A percentile compares a stretch with the other conserved stretches of the same genome.
These are phyloP conservation scores for Linyphia triangularis DNA, from an alignment of 2,888 invertebrate species.

Conservation along the genomic window DNA sequence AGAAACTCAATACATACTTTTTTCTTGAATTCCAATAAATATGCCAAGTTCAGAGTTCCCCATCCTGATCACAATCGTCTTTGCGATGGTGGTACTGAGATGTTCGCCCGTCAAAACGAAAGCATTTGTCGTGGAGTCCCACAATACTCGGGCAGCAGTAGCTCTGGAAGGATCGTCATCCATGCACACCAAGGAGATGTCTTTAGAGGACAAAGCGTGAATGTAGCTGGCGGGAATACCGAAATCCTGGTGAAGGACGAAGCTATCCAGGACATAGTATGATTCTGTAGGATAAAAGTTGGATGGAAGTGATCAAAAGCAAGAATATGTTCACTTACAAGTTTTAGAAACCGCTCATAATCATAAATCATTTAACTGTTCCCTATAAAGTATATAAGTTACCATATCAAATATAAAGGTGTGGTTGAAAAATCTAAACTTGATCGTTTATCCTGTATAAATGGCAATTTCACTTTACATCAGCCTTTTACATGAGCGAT, in stretches of 20 bases:
- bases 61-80: neutral
- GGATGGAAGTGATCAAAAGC: too few relatives aligned
- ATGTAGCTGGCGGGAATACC: conserved; percentile 30
- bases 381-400: too few relatives aligned
- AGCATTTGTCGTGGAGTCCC: neutral
- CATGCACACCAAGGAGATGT: conserved; percentile 25
- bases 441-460: too few relatives aligned
- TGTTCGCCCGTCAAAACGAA: neutral
- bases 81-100: neutral
- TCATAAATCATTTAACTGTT: too few relatives aligned
- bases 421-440: too few relatives aligned
- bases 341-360: too few relatives aligned
- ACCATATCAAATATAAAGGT: too few relatives aligned
- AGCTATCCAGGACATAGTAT: conserved; percentile 55
- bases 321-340: too few relatives aligned
- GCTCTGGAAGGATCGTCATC: neutral
- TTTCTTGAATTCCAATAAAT: conserved; percentile 21
- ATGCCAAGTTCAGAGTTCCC: neutral
- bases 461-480: too few relatives aligned
- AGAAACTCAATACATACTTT: neutral
- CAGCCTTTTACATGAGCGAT: too few relatives aligned
- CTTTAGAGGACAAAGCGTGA: neutral
- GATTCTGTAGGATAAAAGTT: conserved; percentile 43
- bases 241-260: conserved; percentile 33
- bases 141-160: neutral